Evolutionary conservation across 2,797 vertebrate species (phyloP), one percentile per base, ranked within the genome.

Genomic region (Corythornis leucogaster): DNA sequence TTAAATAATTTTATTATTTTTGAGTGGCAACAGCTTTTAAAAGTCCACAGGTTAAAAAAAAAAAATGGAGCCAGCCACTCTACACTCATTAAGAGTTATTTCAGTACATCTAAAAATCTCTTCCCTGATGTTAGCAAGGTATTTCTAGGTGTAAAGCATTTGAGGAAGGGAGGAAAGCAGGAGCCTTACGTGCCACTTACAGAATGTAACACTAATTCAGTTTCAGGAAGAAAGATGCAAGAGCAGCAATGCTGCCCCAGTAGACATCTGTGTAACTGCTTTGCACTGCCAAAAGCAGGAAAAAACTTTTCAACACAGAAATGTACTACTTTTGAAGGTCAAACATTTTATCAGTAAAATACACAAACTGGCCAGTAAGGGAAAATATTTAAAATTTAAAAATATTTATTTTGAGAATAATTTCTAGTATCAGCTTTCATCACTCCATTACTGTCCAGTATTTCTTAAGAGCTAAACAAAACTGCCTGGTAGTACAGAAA

Each of bases 331-430:
- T 73, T 26, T 35, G n/a, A 80, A 86, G 38, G 40, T 59, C 77
- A 81, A 76, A 81, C 57, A 81, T 70, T 89, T 87, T 79, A 79
- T 55, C 63, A 70, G 59, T 74, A 53, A 86, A 76, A 67, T 51
- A 87, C 28, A 91, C 74, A 90, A 86, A 91, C 33, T 31, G 33
- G 48, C 17, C 57, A 61, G 50, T 63, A 46, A 63, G 25, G n/a
- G 24, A 85, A 93, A 90, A 74, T 61, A 81, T 70, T 76, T 92
- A 69, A 76, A 61, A 92, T 63, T 35, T 75, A 43, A 75, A 51
- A 51, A 18, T 73, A 67, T 66, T 95, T 91, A 87, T 67, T 81
- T 68, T 63, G 19, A 86, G 63, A 63, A 70, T 91, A 75, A 70
- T 92, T 91, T 91, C 67, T 61, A 77, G 15, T 63, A 81, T 40